These are phyloP conservation scores for Hartigia nigra DNA, from an alignment of 2,888 invertebrate species.

Conservation along the genomic window DNA sequence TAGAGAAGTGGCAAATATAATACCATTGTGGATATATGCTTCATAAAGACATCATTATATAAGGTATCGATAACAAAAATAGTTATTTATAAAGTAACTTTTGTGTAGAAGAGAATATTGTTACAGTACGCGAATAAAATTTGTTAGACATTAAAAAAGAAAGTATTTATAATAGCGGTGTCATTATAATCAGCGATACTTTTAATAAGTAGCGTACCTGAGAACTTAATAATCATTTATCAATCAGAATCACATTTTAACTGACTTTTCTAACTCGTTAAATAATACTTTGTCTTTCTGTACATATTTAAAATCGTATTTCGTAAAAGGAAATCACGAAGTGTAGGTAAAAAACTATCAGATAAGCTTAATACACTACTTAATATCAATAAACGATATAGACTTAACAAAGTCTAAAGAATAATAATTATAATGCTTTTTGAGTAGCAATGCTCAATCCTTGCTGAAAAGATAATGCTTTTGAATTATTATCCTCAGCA, in stretches of 20 bases:
- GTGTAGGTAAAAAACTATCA: neutral
- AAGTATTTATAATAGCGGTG: neutral
- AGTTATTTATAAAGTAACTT: constrained; percentile 1
- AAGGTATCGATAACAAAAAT: neutral
- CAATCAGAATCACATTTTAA: neutral
- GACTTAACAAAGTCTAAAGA: neutral
- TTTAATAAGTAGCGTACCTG: neutral
- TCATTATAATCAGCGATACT: neutral
- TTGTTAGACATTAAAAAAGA: neutral
- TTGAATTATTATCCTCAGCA: neutral
- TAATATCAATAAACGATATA: neutral
- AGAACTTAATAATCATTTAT: neutral
- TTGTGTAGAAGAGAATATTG: neutral
- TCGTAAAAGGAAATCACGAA: neutral
- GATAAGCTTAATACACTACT: neutral
- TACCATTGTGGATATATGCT: neutral
- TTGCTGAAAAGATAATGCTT: neutral
- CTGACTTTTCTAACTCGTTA: neutral
- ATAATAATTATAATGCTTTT: neutral
- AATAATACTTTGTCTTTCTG: neutral
- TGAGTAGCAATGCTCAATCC: neutral
- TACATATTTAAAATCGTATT: neutral
- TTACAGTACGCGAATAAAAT: neutral
- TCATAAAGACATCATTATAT: neutral
- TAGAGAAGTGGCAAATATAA: neutral